Percentiles rank a stretch among this genome's conserved stretches.
phyloP scores from a whole-genome alignment of 2,797 vertebrate genomes.

The Neoniphon sammara region DNA sequence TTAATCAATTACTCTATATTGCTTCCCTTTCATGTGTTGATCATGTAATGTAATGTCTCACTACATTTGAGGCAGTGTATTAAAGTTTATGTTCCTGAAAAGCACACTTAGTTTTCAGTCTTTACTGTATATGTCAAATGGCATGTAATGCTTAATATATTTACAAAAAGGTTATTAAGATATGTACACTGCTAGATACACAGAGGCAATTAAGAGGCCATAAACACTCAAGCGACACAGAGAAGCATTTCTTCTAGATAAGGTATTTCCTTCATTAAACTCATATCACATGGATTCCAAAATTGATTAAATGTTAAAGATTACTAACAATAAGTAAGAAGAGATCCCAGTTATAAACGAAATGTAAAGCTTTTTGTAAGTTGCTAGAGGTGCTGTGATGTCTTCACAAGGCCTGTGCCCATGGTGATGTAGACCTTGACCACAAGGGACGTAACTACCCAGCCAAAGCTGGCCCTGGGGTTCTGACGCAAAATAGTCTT shows the following conservation, averaged over 20 bases:
- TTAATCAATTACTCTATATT: slow-evolving; percentile 53
- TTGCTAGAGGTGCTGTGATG: slow-evolving; percentile 33
- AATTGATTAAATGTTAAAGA: slow-evolving; percentile 4
- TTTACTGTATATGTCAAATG: neutral
- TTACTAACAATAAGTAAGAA: slow-evolving; percentile 13
- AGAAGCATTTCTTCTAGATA: slow-evolving; percentile 11
- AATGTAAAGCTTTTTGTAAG: slow-evolving; percentile 8
- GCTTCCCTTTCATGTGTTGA: slow-evolving; percentile 51
- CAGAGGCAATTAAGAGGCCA: slow-evolving; percentile 41
- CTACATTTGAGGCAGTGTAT: slow-evolving; percentile 34
- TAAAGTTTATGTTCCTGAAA: slow-evolving; percentile 59
- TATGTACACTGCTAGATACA: slow-evolving; percentile 2
- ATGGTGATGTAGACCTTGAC: slow-evolving; percentile 63
- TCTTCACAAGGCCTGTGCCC: slow-evolving; percentile 36
- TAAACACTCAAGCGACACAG: slow-evolving; percentile 41
- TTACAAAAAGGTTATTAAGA: neutral
- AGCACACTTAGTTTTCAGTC: slow-evolving; percentile 12
- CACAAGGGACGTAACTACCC: slow-evolving; percentile 36
- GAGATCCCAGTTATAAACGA: neutral
- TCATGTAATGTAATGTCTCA: slow-evolving; percentile 35
- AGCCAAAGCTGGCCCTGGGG: slow-evolving; percentile 38
- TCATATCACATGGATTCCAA: slow-evolving; percentile 29
- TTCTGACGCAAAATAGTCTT: slow-evolving; percentile 62
- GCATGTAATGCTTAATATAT: neutral
- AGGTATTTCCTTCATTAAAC: slow-evolving; percentile 34